A percentile compares a stretch with the other conserved stretches of the same genome.
Conservation (phyloP, 2,888 invertebrate species). For the Aphodius sticticus region DNA sequence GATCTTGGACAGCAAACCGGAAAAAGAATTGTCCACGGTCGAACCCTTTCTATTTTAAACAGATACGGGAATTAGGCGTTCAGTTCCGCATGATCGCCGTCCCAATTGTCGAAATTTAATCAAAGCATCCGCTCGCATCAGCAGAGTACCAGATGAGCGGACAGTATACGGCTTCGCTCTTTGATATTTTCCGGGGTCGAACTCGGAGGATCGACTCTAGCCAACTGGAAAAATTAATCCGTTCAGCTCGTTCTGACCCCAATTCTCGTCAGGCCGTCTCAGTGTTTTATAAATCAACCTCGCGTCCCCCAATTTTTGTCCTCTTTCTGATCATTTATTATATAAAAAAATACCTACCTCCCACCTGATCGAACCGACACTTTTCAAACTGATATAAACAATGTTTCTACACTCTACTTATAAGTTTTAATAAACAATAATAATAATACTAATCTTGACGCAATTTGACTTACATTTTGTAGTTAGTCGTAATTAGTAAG, state of each 20-base stretch:
- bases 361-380: too few relatives aligned
- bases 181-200: constrained; percentile 24
- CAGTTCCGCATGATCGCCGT: constrained; percentile 30
- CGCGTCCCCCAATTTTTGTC: background rate
- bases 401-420: too few relatives aligned
- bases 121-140: constrained; percentile 14
- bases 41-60: constrained; percentile 17
- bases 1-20: background rate
- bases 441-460: too few relatives aligned
- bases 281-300: background rate
- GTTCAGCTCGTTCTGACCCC: background rate
- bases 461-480: too few relatives aligned
- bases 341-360: background rate
- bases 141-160: constrained; percentile 11
- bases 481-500: too few relatives aligned
- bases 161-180: background rate
- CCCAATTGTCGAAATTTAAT: constrained; percentile 32
- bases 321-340: background rate
- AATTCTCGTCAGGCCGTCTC: background rate
- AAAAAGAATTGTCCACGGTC: constrained; percentile 20
- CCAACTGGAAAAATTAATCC: constrained; percentile 26
- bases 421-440: too few relatives aligned
- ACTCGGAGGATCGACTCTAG: constrained; percentile 12
- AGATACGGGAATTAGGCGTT: constrained; percentile 24
- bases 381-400: too few relatives aligned